These are phyloP conservation scores for Myotis lucifugus DNA, from an alignment of 2,113 vertebrate genomes.

Conservation along the genomic window DNA sequence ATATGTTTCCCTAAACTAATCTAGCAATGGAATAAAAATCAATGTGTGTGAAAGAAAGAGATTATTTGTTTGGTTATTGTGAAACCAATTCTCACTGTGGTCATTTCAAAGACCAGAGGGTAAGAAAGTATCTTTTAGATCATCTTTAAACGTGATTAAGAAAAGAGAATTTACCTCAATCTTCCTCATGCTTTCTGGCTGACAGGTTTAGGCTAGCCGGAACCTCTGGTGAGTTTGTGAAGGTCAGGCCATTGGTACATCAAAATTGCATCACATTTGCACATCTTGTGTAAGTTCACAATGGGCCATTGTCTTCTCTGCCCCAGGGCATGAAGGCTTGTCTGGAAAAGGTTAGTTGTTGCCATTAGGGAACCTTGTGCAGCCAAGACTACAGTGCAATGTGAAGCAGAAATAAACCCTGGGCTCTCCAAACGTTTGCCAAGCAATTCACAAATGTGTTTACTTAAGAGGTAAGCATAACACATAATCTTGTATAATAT, in stretches of 20 bases:
- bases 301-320: slow-evolving; percentile 43
- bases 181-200: neutral
- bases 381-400: neutral
- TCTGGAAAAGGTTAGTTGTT: slow-evolving; percentile 45
- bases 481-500: slow-evolving; percentile 42
- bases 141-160: neutral
- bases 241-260: neutral
- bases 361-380: neutral
- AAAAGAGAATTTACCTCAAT: neutral
- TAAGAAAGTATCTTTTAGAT: neutral
- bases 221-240: neutral
- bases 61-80: slow-evolving; percentile 16
- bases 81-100: slow-evolving; percentile 10
- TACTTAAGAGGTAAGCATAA: slow-evolving; percentile 59
- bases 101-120: neutral
- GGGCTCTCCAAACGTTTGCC: neutral
- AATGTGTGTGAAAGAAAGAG: slow-evolving; percentile 47
- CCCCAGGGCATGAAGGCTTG: neutral
- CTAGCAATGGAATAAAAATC: neutral
- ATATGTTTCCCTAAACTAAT: neutral
- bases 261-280: slow-evolving; percentile 37
- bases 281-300: slow-evolving; percentile 49
- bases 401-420: slow-evolving; percentile 49
- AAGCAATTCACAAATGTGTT: slow-evolving; percentile 62
- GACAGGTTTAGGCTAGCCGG: slow-evolving; percentile 6